Evolutionary conservation across 2,797 vertebrate genomes (phyloP), one percentile per base, ranked within the genome.

Genomic region (Bufotes viridis): DNA sequence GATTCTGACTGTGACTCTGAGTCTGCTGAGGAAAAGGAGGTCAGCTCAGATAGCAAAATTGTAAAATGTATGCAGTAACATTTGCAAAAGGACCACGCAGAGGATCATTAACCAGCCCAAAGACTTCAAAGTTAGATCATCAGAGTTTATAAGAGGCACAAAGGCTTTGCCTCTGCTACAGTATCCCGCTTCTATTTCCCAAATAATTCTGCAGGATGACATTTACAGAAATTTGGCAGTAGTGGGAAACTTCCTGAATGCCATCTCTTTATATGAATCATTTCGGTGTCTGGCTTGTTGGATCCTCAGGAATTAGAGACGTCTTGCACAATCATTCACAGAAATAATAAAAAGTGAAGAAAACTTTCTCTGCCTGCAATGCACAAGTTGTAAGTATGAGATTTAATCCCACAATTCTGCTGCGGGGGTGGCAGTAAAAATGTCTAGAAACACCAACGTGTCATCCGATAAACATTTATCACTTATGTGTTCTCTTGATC

Each of bases 221-320:
- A 90, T 83, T 81, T 88, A 89, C 89, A 89, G 26, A 0, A 22
- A 15, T n/a, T 80, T 87, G 80, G 42, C 26, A 81, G 75, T 61
- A 13, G 49, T 53, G 1, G 55, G 51, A 67, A 79, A 82, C n/a
- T 90, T 86, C 63, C 4, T 55, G 87, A 51, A 34, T 58, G 85
- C 42, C 6, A 29, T 34, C 24, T 76, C 81, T 78, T 87, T 57
- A 61, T 63, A 76, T 9, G 70, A 14, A 63, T 15, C 49, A 78
- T 22, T 53, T 53, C n/a, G 17, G 18, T 63, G 0, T 57, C 34
- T 88, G 65, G 20, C 75, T 87, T 49, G 53, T 34, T 67, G 49
- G 84, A 81, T 82, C 0, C 0, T 79, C 86, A 89, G 60, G 58
- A 51, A 83, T 84, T 51, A 72, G 75, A 0, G 0, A 61, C 13